phyloP scores from a whole-genome alignment of 2,113 vertebrate genomes.

The Laterallus jamaicensis region DNA sequence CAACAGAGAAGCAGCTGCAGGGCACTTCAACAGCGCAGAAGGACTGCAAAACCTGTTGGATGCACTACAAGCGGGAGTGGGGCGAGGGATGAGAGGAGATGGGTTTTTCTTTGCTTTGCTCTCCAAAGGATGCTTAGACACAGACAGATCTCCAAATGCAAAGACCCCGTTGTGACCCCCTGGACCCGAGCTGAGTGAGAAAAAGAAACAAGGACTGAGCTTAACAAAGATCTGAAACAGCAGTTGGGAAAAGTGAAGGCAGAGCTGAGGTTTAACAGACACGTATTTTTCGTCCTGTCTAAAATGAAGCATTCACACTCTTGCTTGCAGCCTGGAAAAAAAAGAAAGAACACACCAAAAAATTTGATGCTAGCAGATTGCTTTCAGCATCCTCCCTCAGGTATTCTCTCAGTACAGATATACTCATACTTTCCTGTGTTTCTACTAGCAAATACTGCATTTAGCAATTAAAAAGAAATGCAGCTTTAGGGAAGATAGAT shows the following conservation, averaged over 20 bases:
- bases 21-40: background rate
- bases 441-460: background rate
- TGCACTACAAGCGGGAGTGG: background rate
- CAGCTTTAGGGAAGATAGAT: background rate
- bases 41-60: background rate
- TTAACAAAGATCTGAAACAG: background rate
- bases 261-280: background rate
- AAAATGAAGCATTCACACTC: background rate
- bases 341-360: background rate
- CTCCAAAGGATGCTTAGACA: background rate
- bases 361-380: background rate
- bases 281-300: background rate
- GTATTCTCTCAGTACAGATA: background rate
- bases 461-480: slow-evolving; percentile 8
- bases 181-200: background rate
- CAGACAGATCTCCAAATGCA: background rate
- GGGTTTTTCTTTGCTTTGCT: background rate
- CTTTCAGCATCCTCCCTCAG: background rate
- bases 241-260: background rate
- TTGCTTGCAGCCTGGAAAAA: background rate
- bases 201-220: background rate
- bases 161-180: background rate
- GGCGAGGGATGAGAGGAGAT: too few species aligned
- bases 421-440: background rate
- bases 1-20: background rate